Conservation (phyloP, 2,888 invertebrate genomes). For the Cataglyphis cursor region DNA sequence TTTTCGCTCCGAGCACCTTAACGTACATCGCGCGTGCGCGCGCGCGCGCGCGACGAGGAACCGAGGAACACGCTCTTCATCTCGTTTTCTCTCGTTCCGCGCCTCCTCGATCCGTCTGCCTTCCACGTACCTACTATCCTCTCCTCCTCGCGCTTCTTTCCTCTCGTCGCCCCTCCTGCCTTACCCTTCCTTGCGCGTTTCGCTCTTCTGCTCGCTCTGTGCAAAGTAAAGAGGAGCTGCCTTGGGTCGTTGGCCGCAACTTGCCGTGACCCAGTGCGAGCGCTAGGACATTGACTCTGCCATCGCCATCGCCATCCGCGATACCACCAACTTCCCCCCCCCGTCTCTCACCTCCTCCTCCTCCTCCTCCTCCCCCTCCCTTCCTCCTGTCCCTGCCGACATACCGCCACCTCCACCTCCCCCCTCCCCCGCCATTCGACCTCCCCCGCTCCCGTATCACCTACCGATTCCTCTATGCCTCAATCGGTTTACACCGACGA, state of each 20-base stretch:
- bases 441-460: slow-evolving; percentile 83
- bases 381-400: slow-evolving; percentile 67
- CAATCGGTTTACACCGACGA: slow-evolving; percentile 76
- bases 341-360: slow-evolving; percentile 36
- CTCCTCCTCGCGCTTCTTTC: slow-evolving; percentile 54
- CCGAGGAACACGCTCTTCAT: slow-evolving; percentile 69
- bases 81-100: slow-evolving; percentile 62
- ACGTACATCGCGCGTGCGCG: slow-evolving; percentile 67
- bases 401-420: slow-evolving; percentile 60
- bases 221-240: slow-evolving; percentile 85
- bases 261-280: slow-evolving; percentile 87
- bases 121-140: slow-evolving; percentile 40
- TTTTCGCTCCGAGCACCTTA: slow-evolving; percentile 75
- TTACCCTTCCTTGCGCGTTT: slow-evolving; percentile 48
- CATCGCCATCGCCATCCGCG: slow-evolving; percentile 87
- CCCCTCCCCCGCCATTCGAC: slow-evolving; percentile 63
- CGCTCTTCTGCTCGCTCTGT: slow-evolving; percentile 77
- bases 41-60: slow-evolving; percentile 68
- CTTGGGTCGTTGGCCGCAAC: slow-evolving; percentile 86
- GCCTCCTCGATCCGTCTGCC: slow-evolving; percentile 49
- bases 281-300: slow-evolving; percentile 87
- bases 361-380: slow-evolving; percentile 63
- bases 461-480: slow-evolving; percentile 81
- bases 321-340: slow-evolving; percentile 84
- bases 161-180: slow-evolving; percentile 59